phyloP scores from a whole-genome alignment of 92 coral and sea anemone genomes.

The Micromussa lordhowensis region DNA sequence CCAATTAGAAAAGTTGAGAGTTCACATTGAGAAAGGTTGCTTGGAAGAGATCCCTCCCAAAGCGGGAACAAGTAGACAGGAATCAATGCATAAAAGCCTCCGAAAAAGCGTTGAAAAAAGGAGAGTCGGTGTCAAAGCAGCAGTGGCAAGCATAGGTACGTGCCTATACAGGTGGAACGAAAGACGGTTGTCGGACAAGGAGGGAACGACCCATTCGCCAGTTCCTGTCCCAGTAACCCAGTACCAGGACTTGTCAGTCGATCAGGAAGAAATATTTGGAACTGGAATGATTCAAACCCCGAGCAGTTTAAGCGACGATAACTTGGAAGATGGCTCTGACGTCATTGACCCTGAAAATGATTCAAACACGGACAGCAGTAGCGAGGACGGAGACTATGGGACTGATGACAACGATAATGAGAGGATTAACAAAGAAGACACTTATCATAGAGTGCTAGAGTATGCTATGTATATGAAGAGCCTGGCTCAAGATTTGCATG shows the following conservation, averaged over 20 bases:
- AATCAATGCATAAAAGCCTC: slow-evolving; percentile 32
- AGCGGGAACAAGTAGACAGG: slow-evolving; percentile 29
- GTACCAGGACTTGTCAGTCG: no score
- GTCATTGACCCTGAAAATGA: background rate
- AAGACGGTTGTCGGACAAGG: slow-evolving; percentile 3
- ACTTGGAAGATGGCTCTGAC: slow-evolving; percentile 9
- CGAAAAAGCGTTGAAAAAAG: slow-evolving; percentile 18
- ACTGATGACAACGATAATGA: background rate
- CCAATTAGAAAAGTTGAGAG: slow-evolving; percentile 44
- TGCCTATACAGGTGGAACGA: slow-evolving; percentile 32
- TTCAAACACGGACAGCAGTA: slow-evolving; percentile 8
- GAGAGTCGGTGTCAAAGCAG: slow-evolving; percentile 20
- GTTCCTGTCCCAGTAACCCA: background rate
- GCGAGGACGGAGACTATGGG: slow-evolving; percentile 17
- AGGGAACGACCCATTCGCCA: background rate
- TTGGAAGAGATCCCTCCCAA: slow-evolving; percentile 20
- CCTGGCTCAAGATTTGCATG: slow-evolving; percentile 6
- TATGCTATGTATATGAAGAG: slow-evolving; percentile 10
- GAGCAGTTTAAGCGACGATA: background rate
- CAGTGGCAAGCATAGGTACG: slow-evolving; percentile 25
- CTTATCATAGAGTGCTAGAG: slow-evolving; percentile 23
- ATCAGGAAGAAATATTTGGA: slow-evolving; percentile 15
- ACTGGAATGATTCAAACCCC: background rate
- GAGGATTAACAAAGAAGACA: slow-evolving; percentile 1
- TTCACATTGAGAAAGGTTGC: slow-evolving; percentile 39